Evolutionary conservation across 2,113 vertebrate species (phyloP).

Genomic region (Tetrax tetrax): DNA sequence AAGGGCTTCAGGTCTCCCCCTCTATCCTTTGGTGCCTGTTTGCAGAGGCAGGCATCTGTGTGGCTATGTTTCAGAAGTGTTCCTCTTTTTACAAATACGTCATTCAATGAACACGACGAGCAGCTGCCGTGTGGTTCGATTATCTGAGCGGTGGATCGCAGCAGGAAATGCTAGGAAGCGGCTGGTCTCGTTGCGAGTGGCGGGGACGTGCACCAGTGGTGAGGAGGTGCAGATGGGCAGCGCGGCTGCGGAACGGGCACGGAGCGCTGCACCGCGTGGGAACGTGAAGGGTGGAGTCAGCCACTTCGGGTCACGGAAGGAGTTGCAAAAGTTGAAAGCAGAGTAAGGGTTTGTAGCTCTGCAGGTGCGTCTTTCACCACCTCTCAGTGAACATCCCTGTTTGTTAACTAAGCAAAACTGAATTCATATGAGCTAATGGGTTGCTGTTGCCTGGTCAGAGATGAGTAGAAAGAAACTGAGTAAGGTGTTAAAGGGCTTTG

Average conservation of each 20-base stretch:
- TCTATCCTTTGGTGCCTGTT: neutral
- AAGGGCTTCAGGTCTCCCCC: neutral
- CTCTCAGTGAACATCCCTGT: neutral
- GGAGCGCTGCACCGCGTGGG: fast-evolving
- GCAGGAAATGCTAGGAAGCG: neutral
- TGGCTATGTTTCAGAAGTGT: neutral
- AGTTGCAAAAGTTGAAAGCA: neutral
- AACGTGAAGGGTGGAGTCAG: fast-evolving
- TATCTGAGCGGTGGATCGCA: neutral
- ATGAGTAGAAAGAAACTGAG: neutral
- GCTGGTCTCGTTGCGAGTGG: neutral
- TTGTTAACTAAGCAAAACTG: neutral
- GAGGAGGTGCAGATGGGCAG: neutral
- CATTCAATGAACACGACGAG: neutral
- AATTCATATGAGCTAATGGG: neutral
- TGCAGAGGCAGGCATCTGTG: neutral
- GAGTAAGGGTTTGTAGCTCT: neutral
- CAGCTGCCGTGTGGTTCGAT: neutral
- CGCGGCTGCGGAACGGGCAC: neutral
- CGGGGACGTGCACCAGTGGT: neutral
- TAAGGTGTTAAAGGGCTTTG: neutral
- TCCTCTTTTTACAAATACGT: constrained; percentile 4
- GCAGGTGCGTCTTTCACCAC: fast-evolving
- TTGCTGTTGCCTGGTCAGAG: neutral
- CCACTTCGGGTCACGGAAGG: fast-evolving